Evolutionary conservation across 1,140 invertebrate species (phyloP), one percentile per base, ranked within the genome.

Genomic region (Scaptomyza graminum): DNA sequence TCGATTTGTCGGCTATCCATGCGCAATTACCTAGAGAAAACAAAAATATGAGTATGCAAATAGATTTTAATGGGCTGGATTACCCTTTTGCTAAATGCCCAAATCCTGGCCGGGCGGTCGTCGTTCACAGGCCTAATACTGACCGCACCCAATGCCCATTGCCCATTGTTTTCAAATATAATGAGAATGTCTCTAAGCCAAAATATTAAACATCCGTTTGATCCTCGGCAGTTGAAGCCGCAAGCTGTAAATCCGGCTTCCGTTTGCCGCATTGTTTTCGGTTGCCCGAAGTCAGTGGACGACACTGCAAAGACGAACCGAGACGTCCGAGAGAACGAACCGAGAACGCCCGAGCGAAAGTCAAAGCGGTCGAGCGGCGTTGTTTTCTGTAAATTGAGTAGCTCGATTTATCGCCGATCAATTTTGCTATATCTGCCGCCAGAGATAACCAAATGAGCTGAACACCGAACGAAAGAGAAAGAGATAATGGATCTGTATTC

Each of bases 151-250:
- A 34, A 13, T 28, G 49, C 46, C 73, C 67, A 79, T 88, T 28
- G 49, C 46, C 73, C 67, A 79, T 88, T 88, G 84, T 90, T 90
- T 90, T 90, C 80, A 78, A 90, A 88, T 79, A 80, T 87, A 89
- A 89, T 89, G 85, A 85, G 77, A 90, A 90, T 85, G 80, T 89
- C 84, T 90, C 49, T 90, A 89, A 89, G 84, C 84, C 85, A 89
- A 89, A 89, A 90, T 89, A 89, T 87, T 88, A 88, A 70, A 87
- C 82, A 87, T 87, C 64, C 82, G 83, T 65, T 73, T 82, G 79
- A 87, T 81, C 82, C 74, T 64, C 60, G 37, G 28, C 54, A 60
- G 79, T 41, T n/a, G 12, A 41, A 62, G 51, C 63, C 72, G 76
- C 67, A 43, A 44, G 18, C 37, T 67, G 67, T 64, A 85, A 85